Evolutionary conservation across 2,888 invertebrate genomes (phyloP).

Genomic region (Ariolimax columbianus): DNA sequence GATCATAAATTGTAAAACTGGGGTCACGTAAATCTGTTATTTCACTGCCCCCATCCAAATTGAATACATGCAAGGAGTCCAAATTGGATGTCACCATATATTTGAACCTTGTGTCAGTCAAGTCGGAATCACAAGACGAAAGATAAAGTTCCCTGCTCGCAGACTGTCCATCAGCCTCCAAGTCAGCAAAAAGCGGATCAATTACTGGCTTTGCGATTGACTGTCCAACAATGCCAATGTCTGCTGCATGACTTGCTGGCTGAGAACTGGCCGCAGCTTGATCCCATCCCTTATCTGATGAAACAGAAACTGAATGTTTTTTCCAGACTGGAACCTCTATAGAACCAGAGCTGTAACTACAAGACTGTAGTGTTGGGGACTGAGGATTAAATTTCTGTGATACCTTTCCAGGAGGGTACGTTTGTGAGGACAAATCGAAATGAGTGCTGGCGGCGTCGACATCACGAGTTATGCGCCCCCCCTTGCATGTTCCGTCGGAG

Average conservation of each 20-base stretch:
- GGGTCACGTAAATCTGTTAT: too few species aligned
- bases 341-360: neutral
- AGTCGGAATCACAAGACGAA: neutral
- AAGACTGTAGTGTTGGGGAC: neutral
- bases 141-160: neutral
- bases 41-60: too few species aligned
- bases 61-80: too few species aligned
- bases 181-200: neutral
- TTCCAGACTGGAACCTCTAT: neutral
- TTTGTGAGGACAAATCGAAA: too few species aligned
- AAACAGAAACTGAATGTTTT: slow-evolving; percentile 8
- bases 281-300: neutral
- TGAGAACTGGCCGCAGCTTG: neutral
- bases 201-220: neutral
- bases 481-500: neutral
- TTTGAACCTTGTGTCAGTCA: neutral
- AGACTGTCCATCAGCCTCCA: neutral
- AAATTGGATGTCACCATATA: neutral
- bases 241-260: neutral
- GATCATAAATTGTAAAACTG: too few species aligned
- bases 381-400: neutral
- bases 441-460: too few species aligned
- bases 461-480: too few species aligned
- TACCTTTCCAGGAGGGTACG: neutral
- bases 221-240: neutral